These are phyloP conservation scores for Sebastes minor DNA, from an alignment of 2,797 vertebrate genomes.

Conservation along the genomic window DNA sequence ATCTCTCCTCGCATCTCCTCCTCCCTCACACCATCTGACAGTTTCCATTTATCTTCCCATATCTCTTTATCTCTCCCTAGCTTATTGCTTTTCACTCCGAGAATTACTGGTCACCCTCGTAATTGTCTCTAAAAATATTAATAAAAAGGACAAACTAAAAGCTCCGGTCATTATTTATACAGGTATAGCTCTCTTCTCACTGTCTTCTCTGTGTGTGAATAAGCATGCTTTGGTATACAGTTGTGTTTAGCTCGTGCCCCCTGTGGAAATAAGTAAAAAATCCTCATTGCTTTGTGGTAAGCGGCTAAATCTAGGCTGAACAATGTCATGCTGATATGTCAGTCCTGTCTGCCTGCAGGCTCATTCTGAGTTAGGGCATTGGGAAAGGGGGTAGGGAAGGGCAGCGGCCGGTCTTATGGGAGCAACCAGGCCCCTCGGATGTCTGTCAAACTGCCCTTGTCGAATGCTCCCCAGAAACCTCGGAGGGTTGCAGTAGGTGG, in stretches of 20 bases:
- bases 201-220: background rate
- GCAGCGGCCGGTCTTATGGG: conserved; percentile 34
- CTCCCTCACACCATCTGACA: conserved; percentile 79
- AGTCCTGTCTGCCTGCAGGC: conserved; percentile 49
- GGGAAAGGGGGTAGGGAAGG: conserved; percentile 15
- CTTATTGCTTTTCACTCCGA: conserved; percentile 49
- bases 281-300: conserved; percentile 29
- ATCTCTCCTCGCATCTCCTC: conserved; percentile 65
- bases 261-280: conserved; percentile 18
- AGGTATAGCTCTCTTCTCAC: background rate
- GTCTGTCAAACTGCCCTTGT: conserved; percentile 59
- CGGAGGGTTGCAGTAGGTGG: background rate
- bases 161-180: background rate
- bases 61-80: conserved; percentile 64
- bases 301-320: conserved; percentile 51
- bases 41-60: conserved; percentile 69
- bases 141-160: conserved; percentile 1
- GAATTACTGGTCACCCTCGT: conserved; percentile 43
- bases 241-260: background rate
- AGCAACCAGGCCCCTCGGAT: conserved; percentile 44
- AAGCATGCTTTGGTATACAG: background rate
- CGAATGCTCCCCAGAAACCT: conserved; percentile 37
- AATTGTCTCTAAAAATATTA: conserved; percentile 28
- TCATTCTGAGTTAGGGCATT: conserved; percentile 19
- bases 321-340: conserved; percentile 57